Evolutionary conservation across 2,797 vertebrate species (phyloP), one percentile per base, ranked within the genome.

Genomic region (Adrianichthys oophorus): DNA sequence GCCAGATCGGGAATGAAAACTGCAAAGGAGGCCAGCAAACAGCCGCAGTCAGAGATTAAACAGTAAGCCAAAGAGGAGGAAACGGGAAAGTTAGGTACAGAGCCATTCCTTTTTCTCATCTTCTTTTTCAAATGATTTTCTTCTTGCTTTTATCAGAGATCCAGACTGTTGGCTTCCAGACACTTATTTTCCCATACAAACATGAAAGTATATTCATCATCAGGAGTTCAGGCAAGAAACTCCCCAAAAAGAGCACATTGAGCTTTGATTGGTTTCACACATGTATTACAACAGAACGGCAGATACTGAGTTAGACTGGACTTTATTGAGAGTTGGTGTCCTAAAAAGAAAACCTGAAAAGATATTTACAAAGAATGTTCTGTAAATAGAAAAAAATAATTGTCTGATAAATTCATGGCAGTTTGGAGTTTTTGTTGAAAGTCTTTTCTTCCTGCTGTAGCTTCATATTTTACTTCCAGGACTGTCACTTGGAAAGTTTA

Each of bases 41-140:
- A 68, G 65, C 52, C 65, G 53, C 46, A 63, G 64, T 45, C 37
- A 56, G 55, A 81, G 84, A 87, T 84, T 80, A 85, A 63, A 85
- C 72, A 73, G 56, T 62, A 66, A 71, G 68, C 48, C 46, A 55
- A 61, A 56, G 43, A 68, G 45, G 52, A 66, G 59, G 74, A 76
- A 78, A 82, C 69, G 70, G 66, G 61, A 78, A 68, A 59, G 56
- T 65, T 65, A 80, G 79, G 65, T 73, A 63, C 56, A 0, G 7
- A 74, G 56, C 59, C 70, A 81, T 84, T 78, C 72, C 59, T 82
- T 82, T 77, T 72, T 64, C 41, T 59, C 55, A 46, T 52, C 52
- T 53, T 52, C 54, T 50, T 62, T 50, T 76, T 75, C 80, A 79
- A 82, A 76, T 82, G 70, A 68, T 67, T 67, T 51, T 70, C 58